A percentile compares a stretch with the other conserved stretches of the same genome.
phyloP scores from a whole-genome alignment of 2,888 invertebrate genomes.

The Ctena decussata region DNA sequence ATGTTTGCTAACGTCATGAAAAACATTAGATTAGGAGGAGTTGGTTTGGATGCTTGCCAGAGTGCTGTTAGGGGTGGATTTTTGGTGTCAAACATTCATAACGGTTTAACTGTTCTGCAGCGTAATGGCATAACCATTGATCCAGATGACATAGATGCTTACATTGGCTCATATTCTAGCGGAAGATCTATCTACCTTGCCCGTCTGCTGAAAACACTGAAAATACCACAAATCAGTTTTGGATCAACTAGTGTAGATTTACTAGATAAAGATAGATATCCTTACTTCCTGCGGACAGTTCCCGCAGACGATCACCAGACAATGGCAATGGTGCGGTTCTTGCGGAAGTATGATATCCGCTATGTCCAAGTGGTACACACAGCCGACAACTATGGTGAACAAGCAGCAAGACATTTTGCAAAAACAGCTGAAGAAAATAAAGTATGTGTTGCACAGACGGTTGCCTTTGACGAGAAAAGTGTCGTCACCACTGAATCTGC shows the following conservation, averaged over 20 bases:
- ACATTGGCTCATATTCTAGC: slow-evolving; percentile 80
- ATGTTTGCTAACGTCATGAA: slow-evolving; percentile 77
- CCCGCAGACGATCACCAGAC: slow-evolving; percentile 81
- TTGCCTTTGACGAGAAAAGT: slow-evolving; percentile 74
- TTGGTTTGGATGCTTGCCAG: slow-evolving; percentile 83
- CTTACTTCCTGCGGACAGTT: slow-evolving; percentile 81
- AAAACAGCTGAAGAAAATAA: slow-evolving; percentile 60
- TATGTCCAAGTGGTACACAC: slow-evolving; percentile 86
- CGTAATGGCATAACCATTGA: slow-evolving; percentile 70
- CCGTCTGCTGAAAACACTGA: slow-evolving; percentile 76
- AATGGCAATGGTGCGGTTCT: slow-evolving; percentile 83
- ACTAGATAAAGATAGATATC: slow-evolving; percentile 74
- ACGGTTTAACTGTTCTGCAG: slow-evolving; percentile 68
- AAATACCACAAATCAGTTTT: slow-evolving; percentile 81
- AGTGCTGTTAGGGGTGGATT: slow-evolving; percentile 79
- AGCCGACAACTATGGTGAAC: slow-evolving; percentile 75
- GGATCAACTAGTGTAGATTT: slow-evolving; percentile 75
- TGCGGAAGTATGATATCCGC: slow-evolving; percentile 85
- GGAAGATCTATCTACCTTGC: slow-evolving; percentile 78
- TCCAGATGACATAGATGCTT: slow-evolving; percentile 78
- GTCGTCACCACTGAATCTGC: slow-evolving; percentile 75
- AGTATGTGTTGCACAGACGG: slow-evolving; percentile 82
- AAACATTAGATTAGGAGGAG: slow-evolving; percentile 80
- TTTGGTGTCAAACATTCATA: slow-evolving; percentile 83
- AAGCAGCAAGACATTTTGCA: slow-evolving; percentile 72